Evolutionary conservation across 2,113 vertebrate genomes (phyloP).

Genomic region (Dendrocopos noguchii): DNA sequence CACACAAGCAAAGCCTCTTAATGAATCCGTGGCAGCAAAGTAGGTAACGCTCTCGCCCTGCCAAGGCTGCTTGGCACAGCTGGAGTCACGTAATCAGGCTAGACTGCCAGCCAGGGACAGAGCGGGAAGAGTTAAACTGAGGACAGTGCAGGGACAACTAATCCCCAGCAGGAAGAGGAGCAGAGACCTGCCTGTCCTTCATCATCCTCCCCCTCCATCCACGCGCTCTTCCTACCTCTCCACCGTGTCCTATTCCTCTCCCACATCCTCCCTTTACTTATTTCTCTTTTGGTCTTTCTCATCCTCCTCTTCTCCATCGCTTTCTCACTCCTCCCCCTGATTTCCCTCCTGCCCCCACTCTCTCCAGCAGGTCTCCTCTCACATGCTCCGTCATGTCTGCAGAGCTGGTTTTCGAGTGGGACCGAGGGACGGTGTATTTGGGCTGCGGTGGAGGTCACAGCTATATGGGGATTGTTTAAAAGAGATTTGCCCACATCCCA

Average conservation of each 20-base stretch:
- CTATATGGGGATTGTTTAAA: conserved; percentile 74
- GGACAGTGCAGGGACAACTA: conserved; percentile 52
- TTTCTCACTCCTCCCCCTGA: conserved; percentile 16
- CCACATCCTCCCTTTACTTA: neutral
- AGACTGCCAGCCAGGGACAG: conserved; percentile 17
- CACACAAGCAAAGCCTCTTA: conserved; percentile 74
- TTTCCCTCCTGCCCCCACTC: neutral
- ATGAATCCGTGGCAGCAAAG: conserved; percentile 72
- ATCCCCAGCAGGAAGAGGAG: conserved; percentile 29
- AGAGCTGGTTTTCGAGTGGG: conserved; percentile 38
- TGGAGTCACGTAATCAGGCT: conserved; percentile 66
- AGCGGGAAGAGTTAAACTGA: conserved; percentile 53
- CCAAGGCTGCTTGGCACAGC: conserved; percentile 73
- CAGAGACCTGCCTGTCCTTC: conserved; percentile 36
- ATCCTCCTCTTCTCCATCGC: neutral
- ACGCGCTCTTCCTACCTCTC: neutral
- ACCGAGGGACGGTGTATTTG: conserved; percentile 35
- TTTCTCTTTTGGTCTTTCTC: neutral
- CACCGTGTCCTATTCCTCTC: neutral
- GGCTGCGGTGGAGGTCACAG: conserved; percentile 68
- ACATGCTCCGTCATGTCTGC: conserved; percentile 26
- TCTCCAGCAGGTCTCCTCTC: neutral
- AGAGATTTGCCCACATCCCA: conserved; percentile 72
- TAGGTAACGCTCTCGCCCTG: conserved; percentile 51
- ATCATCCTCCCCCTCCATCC: neutral